A percentile compares a stretch with the other conserved stretches of the same genome.
phyloP scores from a whole-genome alignment of 37 sponge, comb jelly and placozoan genomes.

The Spongilla lacustris region DNA sequence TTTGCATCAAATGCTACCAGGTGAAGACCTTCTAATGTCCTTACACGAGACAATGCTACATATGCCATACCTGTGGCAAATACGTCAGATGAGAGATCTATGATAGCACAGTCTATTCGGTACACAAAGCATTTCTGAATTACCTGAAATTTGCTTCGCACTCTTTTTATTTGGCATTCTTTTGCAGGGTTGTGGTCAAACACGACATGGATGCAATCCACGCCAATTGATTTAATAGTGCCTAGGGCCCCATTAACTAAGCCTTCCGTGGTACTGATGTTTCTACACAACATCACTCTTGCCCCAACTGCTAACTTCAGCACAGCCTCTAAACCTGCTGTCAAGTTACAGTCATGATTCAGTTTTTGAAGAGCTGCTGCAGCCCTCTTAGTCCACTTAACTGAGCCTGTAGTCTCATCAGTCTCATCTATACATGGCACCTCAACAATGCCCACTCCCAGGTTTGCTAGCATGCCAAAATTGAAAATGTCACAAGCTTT shows the following conservation, averaged over 20 bases:
- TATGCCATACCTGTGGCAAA: slow-evolving; percentile 49
- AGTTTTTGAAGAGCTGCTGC: not conserved
- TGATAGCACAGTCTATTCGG: slow-evolving; percentile 41
- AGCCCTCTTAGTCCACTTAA: slow-evolving; percentile 32
- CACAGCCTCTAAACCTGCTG: slow-evolving; percentile 32
- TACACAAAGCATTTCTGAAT: slow-evolving; percentile 15
- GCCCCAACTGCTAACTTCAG: slow-evolving; percentile 32
- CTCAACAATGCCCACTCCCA: not conserved
- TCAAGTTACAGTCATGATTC: slow-evolving; percentile 25
- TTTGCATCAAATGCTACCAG: slow-evolving; percentile 26
- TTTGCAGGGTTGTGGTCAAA: too few species aligned
- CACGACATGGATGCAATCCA: not conserved
- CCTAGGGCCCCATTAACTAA: slow-evolving; percentile 60
- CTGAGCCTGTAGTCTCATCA: slow-evolving; percentile 23
- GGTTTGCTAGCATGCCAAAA: slow-evolving; percentile 1
- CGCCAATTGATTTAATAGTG: not conserved
- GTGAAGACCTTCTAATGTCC: slow-evolving; percentile 36
- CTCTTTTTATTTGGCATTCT: too few species aligned
- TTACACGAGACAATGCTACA: slow-evolving; percentile 50
- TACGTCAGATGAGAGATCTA: slow-evolving; percentile 24
- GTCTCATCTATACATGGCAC: slow-evolving; percentile 24
- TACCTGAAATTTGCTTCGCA: slow-evolving; percentile 23
- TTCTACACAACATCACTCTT: slow-evolving; percentile 51
- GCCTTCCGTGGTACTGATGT: slow-evolving; percentile 34
- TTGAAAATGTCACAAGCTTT: slow-evolving; percentile 38